Percentiles rank a stretch among this genome's conserved stretches.
Conservation (phyloP, 2,113 vertebrate genomes). For the Turnix velox region DNA sequence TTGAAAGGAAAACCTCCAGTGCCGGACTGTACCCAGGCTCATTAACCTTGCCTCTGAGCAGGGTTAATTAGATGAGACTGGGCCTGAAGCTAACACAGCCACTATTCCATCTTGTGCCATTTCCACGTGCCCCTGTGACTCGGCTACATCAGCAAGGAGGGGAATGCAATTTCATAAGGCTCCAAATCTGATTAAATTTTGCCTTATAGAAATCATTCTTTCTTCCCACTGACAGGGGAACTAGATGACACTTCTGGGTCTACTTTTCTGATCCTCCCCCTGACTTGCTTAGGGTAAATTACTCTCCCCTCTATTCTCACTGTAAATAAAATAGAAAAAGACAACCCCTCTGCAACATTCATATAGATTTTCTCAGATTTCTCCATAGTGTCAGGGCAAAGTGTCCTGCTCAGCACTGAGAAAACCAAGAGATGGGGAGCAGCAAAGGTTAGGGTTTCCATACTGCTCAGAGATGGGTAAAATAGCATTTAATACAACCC, state of each 20-base stretch:
- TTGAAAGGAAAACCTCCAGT: not conserved
- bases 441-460: no score
- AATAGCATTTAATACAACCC: not conserved
- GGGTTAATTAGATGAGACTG: slow-evolving; percentile 32
- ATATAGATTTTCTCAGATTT: not conserved
- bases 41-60: slow-evolving; percentile 29
- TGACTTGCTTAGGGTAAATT: not conserved
- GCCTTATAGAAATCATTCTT: not conserved
- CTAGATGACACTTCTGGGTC: not conserved
- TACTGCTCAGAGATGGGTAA: not conserved
- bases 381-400: not conserved
- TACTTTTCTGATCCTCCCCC: not conserved
- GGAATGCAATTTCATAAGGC: not conserved
- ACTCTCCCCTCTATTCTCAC: not conserved
- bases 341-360: not conserved
- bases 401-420: not conserved
- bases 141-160: not conserved
- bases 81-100: not conserved
- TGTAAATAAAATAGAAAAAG: not conserved
- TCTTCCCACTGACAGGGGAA: not conserved
- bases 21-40: not conserved
- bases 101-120: not conserved
- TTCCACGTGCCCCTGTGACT: not conserved
- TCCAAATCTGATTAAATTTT: not conserved
- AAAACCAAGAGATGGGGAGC: no score